Percentiles rank a stretch among this genome's conserved stretches.
Conservation (phyloP, 2,113 vertebrate species). For the Apteryx owenii region DNA sequence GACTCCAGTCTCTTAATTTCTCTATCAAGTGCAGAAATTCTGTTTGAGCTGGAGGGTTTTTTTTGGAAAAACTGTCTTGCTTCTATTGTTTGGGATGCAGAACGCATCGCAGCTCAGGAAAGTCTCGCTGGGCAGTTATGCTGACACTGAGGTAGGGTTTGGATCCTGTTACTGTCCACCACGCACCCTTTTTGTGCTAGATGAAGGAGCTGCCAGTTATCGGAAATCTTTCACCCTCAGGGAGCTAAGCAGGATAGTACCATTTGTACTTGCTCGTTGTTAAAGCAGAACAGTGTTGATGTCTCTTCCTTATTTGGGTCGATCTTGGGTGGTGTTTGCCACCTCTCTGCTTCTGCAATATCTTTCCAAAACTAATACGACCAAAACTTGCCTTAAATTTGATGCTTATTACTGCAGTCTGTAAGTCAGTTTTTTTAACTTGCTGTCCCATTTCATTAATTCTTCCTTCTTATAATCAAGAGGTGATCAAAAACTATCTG, state of each 20-base stretch:
- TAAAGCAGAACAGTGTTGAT: neutral
- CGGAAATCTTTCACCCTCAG: neutral
- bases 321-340: neutral
- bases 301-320: neutral
- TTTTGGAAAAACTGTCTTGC: neutral
- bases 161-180: neutral
- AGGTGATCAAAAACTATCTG: neutral
- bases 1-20: neutral
- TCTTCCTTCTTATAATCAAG: neutral
- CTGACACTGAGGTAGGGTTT: neutral
- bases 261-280: neutral
- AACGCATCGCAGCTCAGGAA: neutral
- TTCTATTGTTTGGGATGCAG: neutral
- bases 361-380: neutral
- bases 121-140: neutral
- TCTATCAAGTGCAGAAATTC: neutral
- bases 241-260: neutral
- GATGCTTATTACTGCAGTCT: neutral
- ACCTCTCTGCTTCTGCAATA: neutral
- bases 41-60: neutral
- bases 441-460: neutral
- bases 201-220: neutral
- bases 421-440: neutral
- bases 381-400: neutral
- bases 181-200: neutral